These are phyloP conservation scores for Salmo trutta DNA, from an alignment of 2,797 vertebrate genomes.

Conservation along the genomic window DNA sequence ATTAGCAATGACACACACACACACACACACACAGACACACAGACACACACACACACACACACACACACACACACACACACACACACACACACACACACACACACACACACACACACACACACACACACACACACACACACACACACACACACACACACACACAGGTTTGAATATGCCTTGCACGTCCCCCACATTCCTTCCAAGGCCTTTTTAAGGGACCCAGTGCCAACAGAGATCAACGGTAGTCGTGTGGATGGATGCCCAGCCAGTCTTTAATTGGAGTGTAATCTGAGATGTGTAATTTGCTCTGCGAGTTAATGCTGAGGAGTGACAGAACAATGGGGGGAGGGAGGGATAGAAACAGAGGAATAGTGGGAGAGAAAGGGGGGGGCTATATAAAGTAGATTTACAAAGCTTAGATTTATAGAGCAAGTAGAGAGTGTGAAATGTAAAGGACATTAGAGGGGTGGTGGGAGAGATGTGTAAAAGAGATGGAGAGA, in stretches of 20 bases:
- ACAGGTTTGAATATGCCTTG: constrained; percentile 30
- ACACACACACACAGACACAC: constrained; percentile 26
- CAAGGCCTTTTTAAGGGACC: constrained; percentile 30
- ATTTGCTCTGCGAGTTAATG: constrained; percentile 70
- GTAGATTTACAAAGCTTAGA: neutral
- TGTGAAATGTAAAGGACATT: constrained; percentile 15
- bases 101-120: constrained; percentile 28
- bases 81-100: constrained; percentile 12
- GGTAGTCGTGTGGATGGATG: constrained; percentile 12
- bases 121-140: constrained; percentile 20
- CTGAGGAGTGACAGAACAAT: constrained; percentile 64
- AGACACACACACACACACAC: constrained; percentile 21
- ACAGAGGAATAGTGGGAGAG: constrained; percentile 7
- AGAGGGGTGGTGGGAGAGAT: neutral
- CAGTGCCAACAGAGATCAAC: neutral
- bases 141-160: neutral
- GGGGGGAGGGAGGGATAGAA: constrained; percentile 17
- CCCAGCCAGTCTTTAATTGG: constrained; percentile 68
- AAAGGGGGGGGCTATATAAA: constrained; percentile 14
- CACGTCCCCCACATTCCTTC: constrained; percentile 44
- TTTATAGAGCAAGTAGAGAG: constrained; percentile 17
- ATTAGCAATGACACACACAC: constrained; percentile 52
- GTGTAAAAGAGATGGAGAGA: neutral
- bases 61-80: neutral
- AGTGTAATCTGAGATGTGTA: constrained; percentile 66